Conservation (phyloP, 2,888 invertebrate species). For the Stenodera caucasica region DNA sequence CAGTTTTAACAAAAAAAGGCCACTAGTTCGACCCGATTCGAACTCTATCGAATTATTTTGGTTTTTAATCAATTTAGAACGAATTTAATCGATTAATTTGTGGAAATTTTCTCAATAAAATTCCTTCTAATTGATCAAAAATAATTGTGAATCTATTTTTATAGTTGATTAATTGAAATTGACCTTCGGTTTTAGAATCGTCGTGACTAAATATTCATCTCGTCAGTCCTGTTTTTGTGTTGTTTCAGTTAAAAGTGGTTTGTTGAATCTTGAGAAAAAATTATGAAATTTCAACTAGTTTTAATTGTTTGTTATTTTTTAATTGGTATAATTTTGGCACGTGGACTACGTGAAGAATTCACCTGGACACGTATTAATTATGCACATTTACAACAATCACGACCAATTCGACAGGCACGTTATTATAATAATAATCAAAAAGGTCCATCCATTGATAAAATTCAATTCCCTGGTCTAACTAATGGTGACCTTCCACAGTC, state of each 20-base stretch:
- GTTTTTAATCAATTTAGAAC: too few relatives aligned
- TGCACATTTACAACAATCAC: slow-evolving; percentile 11
- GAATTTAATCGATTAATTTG: too few relatives aligned
- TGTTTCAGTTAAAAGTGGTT: background rate
- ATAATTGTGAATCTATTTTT: too few relatives aligned
- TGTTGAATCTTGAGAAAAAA: background rate
- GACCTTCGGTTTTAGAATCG: too few relatives aligned
- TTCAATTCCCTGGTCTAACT: background rate
- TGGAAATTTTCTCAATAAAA: too few relatives aligned
- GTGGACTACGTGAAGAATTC: slow-evolving; percentile 50
- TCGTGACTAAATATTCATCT: too few relatives aligned
- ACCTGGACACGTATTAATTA: slow-evolving; percentile 52
- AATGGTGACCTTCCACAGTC: background rate
- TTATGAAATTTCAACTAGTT: slow-evolving; percentile 11
- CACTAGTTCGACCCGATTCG: too few relatives aligned
- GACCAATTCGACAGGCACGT: slow-evolving; percentile 10
- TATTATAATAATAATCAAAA: background rate
- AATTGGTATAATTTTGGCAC: slow-evolving; percentile 9
- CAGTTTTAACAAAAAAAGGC: too few relatives aligned
- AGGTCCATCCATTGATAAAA: background rate
- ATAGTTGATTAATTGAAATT: too few relatives aligned
- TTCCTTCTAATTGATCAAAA: too few relatives aligned
- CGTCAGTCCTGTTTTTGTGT: background rate
- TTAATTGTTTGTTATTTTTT: background rate
- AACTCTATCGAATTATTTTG: background rate